A percentile compares a stretch with the other conserved stretches of the same genome.
Conservation (phyloP, 2,888 invertebrate genomes). For the Drosophila mettleri region DNA sequence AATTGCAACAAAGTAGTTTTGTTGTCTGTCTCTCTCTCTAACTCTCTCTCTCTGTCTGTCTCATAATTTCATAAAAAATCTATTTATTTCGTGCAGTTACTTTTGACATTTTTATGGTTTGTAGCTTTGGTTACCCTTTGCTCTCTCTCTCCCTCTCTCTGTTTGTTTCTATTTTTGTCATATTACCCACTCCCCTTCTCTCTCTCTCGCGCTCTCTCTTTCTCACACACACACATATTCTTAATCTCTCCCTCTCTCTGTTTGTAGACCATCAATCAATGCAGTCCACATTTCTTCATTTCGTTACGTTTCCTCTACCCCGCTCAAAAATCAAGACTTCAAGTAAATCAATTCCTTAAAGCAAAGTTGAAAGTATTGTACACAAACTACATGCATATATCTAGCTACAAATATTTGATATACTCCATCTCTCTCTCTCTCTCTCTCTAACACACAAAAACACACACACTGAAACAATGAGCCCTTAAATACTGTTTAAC, state of each 20-base stretch:
- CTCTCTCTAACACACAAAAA: conserved; percentile 14
- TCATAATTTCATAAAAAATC: conserved; percentile 52
- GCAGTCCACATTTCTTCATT: conserved; percentile 50
- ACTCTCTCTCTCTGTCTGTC: conserved; percentile 39
- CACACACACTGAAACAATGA: conserved; percentile 16
- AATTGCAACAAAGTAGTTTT: conserved; percentile 63
- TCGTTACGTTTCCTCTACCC: conserved; percentile 36
- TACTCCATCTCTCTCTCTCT: conserved; percentile 19
- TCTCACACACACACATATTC: conserved; percentile 6
- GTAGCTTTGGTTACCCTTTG: conserved; percentile 48
- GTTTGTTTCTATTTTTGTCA: conserved; percentile 10
- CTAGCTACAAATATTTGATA: conserved; percentile 18
- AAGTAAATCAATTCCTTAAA: conserved; percentile 48
- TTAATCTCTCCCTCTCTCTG: conserved; percentile 3
- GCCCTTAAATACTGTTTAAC: conserved; percentile 39
- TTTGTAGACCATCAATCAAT: conserved; percentile 32
- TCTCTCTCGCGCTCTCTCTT: conserved; percentile 8
- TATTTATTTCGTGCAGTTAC: conserved; percentile 44
- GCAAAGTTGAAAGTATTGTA: conserved; percentile 68
- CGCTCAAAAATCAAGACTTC: conserved; percentile 24
- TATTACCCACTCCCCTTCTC: conserved; percentile 15
- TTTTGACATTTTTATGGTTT: conserved; percentile 63
- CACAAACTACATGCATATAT: conserved; percentile 14
- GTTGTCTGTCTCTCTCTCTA: conserved; percentile 53
- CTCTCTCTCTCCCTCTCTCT: conserved; percentile 13